Evolutionary conservation across 2,888 invertebrate genomes (phyloP).

Genomic region (Idaea dimidiata): DNA sequence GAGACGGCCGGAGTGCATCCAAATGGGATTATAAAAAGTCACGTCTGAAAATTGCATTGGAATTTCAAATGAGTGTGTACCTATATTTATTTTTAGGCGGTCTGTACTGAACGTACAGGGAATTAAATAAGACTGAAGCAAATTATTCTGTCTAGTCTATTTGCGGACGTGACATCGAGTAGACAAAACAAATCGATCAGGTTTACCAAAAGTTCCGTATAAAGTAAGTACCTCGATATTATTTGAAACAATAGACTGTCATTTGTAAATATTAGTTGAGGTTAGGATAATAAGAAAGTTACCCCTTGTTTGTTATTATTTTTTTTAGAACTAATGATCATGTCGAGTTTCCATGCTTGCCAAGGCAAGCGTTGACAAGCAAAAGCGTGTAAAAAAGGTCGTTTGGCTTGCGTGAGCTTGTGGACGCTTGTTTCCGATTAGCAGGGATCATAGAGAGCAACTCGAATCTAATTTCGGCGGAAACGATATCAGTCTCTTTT

Average conservation of each 20-base stretch:
- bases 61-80: slow-evolving; percentile 66
- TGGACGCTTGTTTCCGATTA: no score
- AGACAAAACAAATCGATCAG: background rate
- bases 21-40: slow-evolving; percentile 67
- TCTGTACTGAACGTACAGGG: slow-evolving; percentile 55
- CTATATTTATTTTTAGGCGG: slow-evolving; percentile 57
- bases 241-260: background rate
- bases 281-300: background rate
- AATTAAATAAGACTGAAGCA: slow-evolving; percentile 67
- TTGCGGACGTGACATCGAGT: slow-evolving; percentile 46
- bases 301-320: background rate
- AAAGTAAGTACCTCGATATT: no score
- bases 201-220: background rate
- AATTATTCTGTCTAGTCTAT: slow-evolving; percentile 49
- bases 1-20: slow-evolving; percentile 50
- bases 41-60: slow-evolving; percentile 64
- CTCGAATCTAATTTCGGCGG: no score
- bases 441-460: no score
- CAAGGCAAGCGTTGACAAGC: no score
- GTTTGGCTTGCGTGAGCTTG: no score
- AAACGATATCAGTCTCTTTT: no score
- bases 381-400: no score
- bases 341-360: no score
- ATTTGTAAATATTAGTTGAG: background rate
- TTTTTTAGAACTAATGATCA: background rate